Evolutionary conservation across 2,113 vertebrate genomes (phyloP).

Genomic region (Electrona antarctica): DNA sequence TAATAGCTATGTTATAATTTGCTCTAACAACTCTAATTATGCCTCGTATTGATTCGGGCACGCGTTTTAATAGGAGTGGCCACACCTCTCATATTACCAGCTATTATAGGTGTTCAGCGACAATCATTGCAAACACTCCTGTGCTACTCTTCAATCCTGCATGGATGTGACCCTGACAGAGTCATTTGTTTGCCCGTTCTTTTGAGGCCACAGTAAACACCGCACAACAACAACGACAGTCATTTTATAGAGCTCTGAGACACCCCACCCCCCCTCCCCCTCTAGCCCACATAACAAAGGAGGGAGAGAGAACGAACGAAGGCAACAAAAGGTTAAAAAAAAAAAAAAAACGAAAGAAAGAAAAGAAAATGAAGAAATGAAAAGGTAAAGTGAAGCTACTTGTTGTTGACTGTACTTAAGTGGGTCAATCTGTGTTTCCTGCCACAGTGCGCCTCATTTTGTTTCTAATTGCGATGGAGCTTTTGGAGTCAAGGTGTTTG

Average conservation of each 20-base stretch:
- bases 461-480: slow-evolving; percentile 80
- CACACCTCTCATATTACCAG: slow-evolving; percentile 98
- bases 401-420: slow-evolving; percentile 75
- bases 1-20: slow-evolving; percentile 99
- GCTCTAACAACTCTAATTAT: slow-evolving; percentile 99
- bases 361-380: slow-evolving; percentile 51
- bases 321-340: slow-evolving; percentile 55
- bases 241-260: slow-evolving; percentile 83
- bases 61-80: slow-evolving; percentile 98
- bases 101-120: slow-evolving; percentile 98
- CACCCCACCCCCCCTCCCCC: slow-evolving; percentile 24
- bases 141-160: slow-evolving; percentile 84
- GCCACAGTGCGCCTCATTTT: slow-evolving; percentile 66
- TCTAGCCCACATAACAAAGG: slow-evolving; percentile 39
- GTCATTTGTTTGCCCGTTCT: slow-evolving; percentile 90
- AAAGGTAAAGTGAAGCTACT: slow-evolving; percentile 64
- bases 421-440: slow-evolving; percentile 79
- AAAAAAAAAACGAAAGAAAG: not conserved
- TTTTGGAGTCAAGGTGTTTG: slow-evolving; percentile 29
- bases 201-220: slow-evolving; percentile 91
- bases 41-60: slow-evolving; percentile 98
- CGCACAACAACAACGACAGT: slow-evolving; percentile 85
- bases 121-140: slow-evolving; percentile 90
- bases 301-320: slow-evolving; percentile 33
- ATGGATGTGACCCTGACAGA: slow-evolving; percentile 96